Evolutionary conservation across 2,888 invertebrate genomes (phyloP), one percentile per base, ranked within the genome.

Genomic region (Eristalis arbustorum): DNA sequence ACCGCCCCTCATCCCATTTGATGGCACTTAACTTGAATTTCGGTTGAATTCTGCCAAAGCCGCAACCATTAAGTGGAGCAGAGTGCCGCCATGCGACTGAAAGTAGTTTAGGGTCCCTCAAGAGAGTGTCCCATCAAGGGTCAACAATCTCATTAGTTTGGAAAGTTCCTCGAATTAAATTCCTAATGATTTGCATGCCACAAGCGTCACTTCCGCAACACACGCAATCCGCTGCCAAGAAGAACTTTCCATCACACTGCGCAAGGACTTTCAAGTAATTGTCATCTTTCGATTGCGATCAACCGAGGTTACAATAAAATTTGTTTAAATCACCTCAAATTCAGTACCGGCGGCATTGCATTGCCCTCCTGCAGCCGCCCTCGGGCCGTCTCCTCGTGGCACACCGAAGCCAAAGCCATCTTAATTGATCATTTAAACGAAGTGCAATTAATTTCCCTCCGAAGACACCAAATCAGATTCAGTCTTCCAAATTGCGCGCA

Each of bases 361-460:
- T 18, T 49, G 6, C 18, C 64, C 64, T 11, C 37, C 37, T 22
- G 64, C 64, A 3, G 18, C 11, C 18, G 10, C 31, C 31, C 10
- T 37, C 34, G 2, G 59, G 23, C 5, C 59, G 18, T 6, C 59
- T 59, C 14, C 14, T 8, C 61, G n/a, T n/a, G 40, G 22, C n/a
- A 59, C 68, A 49, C 67, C 59, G 31, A 31, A 8, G 31, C 73
- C 40, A 49, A 61, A 78, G 71, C 78, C 85, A 83, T 82, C 77
- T 87, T 87, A 87, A 87, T 87, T 87, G 85, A 87, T 87, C 85
- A 78, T 83, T 87, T 83, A 87, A 78, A 83, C 77, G 78, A 87
- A 87, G 78, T 87, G 85, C 85, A 87, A 87, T 87, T 87, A 87
- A 83, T 87, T 87, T 87, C 82, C 83, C 78, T 87, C 74, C 67